phyloP scores from a whole-genome alignment of 2,888 invertebrate species.

The Mactromeris polynyma region DNA sequence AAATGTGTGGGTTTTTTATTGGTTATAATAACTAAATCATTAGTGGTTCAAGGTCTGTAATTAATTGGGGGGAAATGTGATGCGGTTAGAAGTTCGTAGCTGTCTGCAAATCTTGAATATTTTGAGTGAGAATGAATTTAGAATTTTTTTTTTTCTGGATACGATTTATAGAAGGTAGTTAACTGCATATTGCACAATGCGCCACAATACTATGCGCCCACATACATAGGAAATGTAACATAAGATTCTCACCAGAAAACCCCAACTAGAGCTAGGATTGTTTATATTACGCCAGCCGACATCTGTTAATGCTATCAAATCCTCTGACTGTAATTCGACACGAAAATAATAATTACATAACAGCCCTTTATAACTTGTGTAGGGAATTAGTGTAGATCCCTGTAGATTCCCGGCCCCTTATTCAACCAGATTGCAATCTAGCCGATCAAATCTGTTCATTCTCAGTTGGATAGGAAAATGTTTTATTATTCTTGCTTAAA shows the following conservation, averaged over 20 bases:
- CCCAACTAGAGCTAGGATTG: not conserved
- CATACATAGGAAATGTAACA: not conserved
- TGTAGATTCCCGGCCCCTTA: not conserved
- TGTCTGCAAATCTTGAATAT: too few species aligned
- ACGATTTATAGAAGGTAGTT: not conserved
- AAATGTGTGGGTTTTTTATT: not conserved
- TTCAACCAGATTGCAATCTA: slow-evolving; percentile 7
- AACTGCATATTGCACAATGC: not conserved
- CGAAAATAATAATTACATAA: slow-evolving; percentile 12
- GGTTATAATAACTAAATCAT: not conserved
- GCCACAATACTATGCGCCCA: not conserved
- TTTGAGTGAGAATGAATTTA: too few species aligned
- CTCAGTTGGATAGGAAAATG: not conserved
- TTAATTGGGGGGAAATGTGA: too few species aligned
- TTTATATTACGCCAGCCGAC: not conserved
- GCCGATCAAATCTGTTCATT: not conserved
- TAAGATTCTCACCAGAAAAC: not conserved
- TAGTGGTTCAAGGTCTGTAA: not conserved
- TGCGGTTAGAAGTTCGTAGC: too few species aligned
- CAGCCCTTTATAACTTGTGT: slow-evolving; percentile 9
- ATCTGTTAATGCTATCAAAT: slow-evolving; percentile 9
- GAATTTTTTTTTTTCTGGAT: not conserved
- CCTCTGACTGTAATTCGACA: not conserved
- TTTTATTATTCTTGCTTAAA: not conserved
- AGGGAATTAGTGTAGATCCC: slow-evolving; percentile 10